Base-by-base conservation (phyloP, 2,797 vertebrate species). In the Emydoidea blandingii region DNA sequence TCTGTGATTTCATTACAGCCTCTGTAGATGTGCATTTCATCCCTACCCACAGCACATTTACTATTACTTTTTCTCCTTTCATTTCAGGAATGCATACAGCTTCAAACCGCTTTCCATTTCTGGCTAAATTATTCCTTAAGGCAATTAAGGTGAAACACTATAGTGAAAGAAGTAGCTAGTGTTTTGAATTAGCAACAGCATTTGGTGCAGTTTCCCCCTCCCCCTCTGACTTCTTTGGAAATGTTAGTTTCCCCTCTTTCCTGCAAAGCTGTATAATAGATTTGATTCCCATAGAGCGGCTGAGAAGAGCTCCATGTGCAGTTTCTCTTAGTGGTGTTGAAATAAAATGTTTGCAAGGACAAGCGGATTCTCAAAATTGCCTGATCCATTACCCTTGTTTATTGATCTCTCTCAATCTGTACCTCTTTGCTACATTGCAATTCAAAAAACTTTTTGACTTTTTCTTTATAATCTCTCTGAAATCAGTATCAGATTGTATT, bases 111-210 rank as follows among this genome's bases (percentile, higher is more conserved):
- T 96, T 93, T 97, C 95, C 93, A 96, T 91, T 97, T 96, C 96
- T 97, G 94, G 82, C 59, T 95, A 72, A 95, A 96, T 97, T 95
- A 95, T 96, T 96, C 96, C 95, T 95, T 74, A 2, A 93, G 95
- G 95, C 92, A 97, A 95, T 97, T 97, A 96, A 97, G 94, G 95
- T 97, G 95, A 97, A 97, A 91, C 96, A 84, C 80, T 96, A 81
- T 91, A 94, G 93, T 0, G 52, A 94, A 95, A 96, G 90, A 81
- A 87, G 29, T 83, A 87, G 57, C 91, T 94, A 89, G 91, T 92
- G 95, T 96, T 98, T 97, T 0, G 0, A 95, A 97, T 97, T 95
- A 97, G 95, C 93, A 92, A 91, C 88, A 95, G 95, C 88, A 94
- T 90, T 97, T 87, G 92, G 96, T 95, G 94, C 92, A 92, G 83